phyloP scores from a whole-genome alignment of 2,797 vertebrate species.

The Antrozous pallidus region DNA sequence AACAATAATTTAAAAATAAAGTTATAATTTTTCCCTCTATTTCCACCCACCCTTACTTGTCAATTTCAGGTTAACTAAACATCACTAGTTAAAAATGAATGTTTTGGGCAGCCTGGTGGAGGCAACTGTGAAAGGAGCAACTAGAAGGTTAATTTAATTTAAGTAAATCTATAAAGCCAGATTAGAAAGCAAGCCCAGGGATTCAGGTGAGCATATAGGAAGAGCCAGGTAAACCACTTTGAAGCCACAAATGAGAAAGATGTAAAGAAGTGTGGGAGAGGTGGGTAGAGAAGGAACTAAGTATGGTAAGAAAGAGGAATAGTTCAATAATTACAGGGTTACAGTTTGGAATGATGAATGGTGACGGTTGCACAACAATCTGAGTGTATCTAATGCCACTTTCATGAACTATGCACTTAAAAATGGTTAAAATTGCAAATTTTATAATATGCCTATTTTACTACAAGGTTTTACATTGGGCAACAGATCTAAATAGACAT shows the following conservation, averaged over 20 bases:
- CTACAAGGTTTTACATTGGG: not conserved
- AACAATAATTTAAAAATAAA: not conserved
- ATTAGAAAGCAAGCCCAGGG: not conserved
- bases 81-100: not conserved
- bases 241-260: not conserved
- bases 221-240: not conserved
- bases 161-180: not conserved
- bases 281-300: not conserved
- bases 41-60: not conserved
- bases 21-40: not conserved
- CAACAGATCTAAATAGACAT: not conserved
- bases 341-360: not conserved
- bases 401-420: not conserved
- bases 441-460: not conserved
- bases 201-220: not conserved
- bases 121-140: not conserved
- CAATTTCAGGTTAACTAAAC: not conserved
- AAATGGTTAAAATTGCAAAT: not conserved
- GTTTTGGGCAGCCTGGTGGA: not conserved
- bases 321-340: not conserved
- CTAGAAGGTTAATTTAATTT: not conserved
- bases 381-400: too few species aligned
- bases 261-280: not conserved
- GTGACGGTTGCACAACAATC: fast-evolving
- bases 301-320: not conserved